Evolutionary conservation across 2,113 vertebrate species (phyloP).

Genomic region (Bombycilla garrulus): DNA sequence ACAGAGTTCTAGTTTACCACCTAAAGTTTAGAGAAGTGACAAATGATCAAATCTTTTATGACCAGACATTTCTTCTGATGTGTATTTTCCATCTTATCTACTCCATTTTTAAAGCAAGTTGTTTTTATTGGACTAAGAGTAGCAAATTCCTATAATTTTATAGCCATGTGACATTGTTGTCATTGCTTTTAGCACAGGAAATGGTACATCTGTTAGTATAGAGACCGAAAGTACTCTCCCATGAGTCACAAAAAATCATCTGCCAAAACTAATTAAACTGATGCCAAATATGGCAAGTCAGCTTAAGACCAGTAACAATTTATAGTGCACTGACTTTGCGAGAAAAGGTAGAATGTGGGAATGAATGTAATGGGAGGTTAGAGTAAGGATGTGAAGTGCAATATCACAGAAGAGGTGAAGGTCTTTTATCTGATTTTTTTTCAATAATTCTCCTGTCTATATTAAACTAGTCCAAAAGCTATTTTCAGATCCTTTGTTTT

Average conservation of each 20-base stretch:
- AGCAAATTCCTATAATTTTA: slow-evolving; percentile 69
- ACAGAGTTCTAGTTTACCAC: neutral
- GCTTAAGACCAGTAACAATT: slow-evolving; percentile 76
- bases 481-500: neutral
- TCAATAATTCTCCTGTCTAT: neutral
- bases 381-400: neutral
- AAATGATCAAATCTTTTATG: neutral
- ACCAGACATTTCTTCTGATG: neutral
- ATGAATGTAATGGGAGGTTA: neutral
- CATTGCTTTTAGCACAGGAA: slow-evolving; percentile 73
- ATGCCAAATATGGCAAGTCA: slow-evolving; percentile 83
- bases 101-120: neutral
- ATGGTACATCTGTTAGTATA: slow-evolving; percentile 72
- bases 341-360: neutral
- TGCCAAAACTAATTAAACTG: slow-evolving; percentile 85
- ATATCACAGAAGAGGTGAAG: neutral
- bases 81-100: slow-evolving; percentile 46
- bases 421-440: neutral
- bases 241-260: slow-evolving; percentile 79
- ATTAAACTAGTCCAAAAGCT: neutral
- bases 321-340: slow-evolving; percentile 13
- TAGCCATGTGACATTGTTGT: slow-evolving; percentile 80
- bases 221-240: slow-evolving; percentile 72
- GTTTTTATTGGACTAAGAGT: slow-evolving; percentile 59
- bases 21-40: neutral